These are phyloP conservation scores for Pseudotriccus pelzelni DNA, from an alignment of 2,797 vertebrate genomes.

Conservation along the genomic window DNA sequence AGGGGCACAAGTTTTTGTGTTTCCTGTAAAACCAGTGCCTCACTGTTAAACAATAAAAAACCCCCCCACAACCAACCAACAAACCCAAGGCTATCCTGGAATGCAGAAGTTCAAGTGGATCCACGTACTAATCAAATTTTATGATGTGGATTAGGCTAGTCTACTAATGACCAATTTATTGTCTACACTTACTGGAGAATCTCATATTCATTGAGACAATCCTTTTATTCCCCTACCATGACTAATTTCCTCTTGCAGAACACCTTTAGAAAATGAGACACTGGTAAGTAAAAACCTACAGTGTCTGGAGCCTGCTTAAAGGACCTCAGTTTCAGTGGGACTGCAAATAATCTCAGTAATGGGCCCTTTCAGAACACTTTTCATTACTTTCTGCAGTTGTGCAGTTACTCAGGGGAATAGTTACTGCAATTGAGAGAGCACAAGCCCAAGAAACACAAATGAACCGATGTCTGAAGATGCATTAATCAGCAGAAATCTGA, in stretches of 20 bases:
- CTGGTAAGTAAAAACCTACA: neutral
- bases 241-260: conserved; percentile 21
- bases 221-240: conserved; percentile 1
- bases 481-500: conserved; percentile 9
- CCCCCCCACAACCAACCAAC: rapidly evolving
- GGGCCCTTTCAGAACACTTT: neutral
- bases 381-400: conserved; percentile 45
- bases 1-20: neutral
- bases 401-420: conserved; percentile 16
- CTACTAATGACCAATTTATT: conserved; percentile 25
- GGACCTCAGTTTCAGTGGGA: neutral
- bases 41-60: neutral
- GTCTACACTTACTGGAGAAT: neutral
- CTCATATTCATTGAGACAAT: neutral
- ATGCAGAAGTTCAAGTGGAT: neutral
- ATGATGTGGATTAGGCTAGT: neutral
- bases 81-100: neutral
- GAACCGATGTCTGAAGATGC: neutral
- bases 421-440: neutral
- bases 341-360: conserved; percentile 48
- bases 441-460: conserved; percentile 9
- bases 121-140: neutral
- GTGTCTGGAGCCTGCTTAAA: conserved; percentile 10
- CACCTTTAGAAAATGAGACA: neutral
- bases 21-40: neutral